Conservation (phyloP, 2,888 invertebrate genomes). For the Teinopalpus imperialis region DNA sequence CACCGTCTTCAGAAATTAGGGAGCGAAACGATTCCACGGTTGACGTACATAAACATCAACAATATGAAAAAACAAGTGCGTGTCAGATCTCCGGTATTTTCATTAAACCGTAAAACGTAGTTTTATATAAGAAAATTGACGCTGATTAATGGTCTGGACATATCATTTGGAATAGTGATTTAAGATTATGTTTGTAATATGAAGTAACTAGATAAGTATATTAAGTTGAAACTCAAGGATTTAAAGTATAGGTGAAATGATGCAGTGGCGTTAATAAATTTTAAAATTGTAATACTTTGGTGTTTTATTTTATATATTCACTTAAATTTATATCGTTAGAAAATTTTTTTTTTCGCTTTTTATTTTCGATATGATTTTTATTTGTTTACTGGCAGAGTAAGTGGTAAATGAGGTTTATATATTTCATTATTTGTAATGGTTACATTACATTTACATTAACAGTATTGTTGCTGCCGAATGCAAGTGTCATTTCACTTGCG, state of each 20-base stretch:
- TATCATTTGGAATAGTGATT: conserved; percentile 67
- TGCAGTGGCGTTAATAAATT: conserved; percentile 75
- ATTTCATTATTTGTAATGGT: too few species aligned
- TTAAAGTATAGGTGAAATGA: conserved; percentile 74
- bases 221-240: conserved; percentile 77
- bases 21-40: conserved; percentile 62
- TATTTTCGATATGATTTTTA: too few species aligned
- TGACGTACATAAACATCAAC: conserved; percentile 62
- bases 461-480: too few species aligned
- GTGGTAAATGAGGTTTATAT: too few species aligned
- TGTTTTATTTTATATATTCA: conserved; percentile 52
- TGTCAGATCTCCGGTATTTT: conserved; percentile 73
- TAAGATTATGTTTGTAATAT: conserved; percentile 77
- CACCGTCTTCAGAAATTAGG: conserved; percentile 75
- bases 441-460: too few species aligned
- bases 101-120: conserved; percentile 67
- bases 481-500: too few species aligned
- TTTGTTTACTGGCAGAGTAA: too few species aligned
- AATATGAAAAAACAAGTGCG: conserved; percentile 54
- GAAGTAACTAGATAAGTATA: conserved; percentile 76
- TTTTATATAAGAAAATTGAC: conserved; percentile 68
- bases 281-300: conserved; percentile 50
- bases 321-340: too few species aligned
- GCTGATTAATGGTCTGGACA: conserved; percentile 61
- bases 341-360: too few species aligned